Evolutionary conservation across 2,113 vertebrate genomes (phyloP), one percentile per base, ranked within the genome.

Genomic region (Phodopus roborovskii): DNA sequence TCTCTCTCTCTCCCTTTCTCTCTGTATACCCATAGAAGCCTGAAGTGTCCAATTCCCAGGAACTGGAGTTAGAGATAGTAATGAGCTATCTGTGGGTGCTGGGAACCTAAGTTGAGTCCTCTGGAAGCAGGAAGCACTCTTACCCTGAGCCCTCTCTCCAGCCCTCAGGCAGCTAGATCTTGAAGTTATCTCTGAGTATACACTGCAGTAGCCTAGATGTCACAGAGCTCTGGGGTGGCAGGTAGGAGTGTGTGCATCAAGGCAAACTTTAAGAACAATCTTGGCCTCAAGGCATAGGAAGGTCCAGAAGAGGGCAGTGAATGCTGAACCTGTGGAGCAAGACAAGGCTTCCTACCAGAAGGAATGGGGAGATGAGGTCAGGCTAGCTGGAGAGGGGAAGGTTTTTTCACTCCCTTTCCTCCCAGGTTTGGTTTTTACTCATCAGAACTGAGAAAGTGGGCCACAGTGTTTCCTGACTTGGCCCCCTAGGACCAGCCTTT

Each of bases 401-500:
- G 78, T 66, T 30, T 1, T 50, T 8, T 74, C 62, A 88, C 16
- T 96, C 77, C 71, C 68, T 53, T 60, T 30, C 33, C 42, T 62
- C 42, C 22, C 5, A 85, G 20, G 36, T 42, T n/a, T 95, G 53
- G 17, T 60, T 92, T 82, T 30, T 50, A 88, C 53, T 83, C 77
- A 56, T 24, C 75, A 64, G 79, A 93, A 84, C 20, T 73, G 39
- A 92, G 33, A 75, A 6, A 39, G 39, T 33, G 71, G 81, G 56
- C 48, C 83, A 94, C 50, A 91, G 66, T 94, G 68, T 48, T 86
- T 82, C 82, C 24, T 56, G 95, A 86, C 56, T 64, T 94, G 92
- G 85, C 81, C 95, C 68, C 22, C 62, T 56, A 96, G 22, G 78
- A 75, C 64, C 48, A 86, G 68, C 62, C 81, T 97, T 94, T 94